Evolutionary conservation across 2,888 invertebrate species (phyloP).

Genomic region (Synanthedon formicaeformis): DNA sequence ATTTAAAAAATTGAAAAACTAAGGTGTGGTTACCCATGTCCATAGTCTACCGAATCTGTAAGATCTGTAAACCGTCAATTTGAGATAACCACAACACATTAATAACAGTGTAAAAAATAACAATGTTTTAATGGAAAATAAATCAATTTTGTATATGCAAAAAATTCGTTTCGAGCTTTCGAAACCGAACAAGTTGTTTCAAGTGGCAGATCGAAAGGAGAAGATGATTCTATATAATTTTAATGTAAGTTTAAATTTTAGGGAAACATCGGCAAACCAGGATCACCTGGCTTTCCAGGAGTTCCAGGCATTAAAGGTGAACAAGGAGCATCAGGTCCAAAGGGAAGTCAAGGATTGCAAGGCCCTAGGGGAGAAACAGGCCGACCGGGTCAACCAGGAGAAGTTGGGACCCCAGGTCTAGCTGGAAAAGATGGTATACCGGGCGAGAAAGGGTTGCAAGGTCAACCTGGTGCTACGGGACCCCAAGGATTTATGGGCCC

Average conservation of each 20-base stretch:
- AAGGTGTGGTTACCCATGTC: no score
- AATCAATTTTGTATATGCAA: no score
- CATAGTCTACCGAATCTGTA: no score
- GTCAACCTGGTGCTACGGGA: conserved; percentile 78
- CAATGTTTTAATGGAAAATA: no score
- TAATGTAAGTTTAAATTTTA: conserved; percentile 24
- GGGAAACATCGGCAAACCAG: conserved; percentile 85
- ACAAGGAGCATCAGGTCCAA: conserved; percentile 78
- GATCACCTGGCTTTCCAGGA: conserved; percentile 88
- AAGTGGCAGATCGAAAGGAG: no score
- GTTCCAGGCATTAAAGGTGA: conserved; percentile 85
- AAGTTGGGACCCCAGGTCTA: conserved; percentile 78
- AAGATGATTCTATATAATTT: no score
- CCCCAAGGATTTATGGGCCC: conserved; percentile 87
- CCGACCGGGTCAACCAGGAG: conserved; percentile 81
- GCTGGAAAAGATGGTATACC: conserved; percentile 84
- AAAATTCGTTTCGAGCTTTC: no score
- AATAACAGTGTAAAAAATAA: no score
- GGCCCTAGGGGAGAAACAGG: conserved; percentile 86
- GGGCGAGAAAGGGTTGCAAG: conserved; percentile 84
- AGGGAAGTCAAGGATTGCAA: conserved; percentile 85
- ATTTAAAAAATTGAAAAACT: neutral
- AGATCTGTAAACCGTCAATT: no score
- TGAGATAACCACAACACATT: no score
- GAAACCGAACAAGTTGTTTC: no score